These are phyloP conservation scores for Macrotus californicus DNA, from an alignment of 2,113 vertebrate species.

Conservation along the genomic window DNA sequence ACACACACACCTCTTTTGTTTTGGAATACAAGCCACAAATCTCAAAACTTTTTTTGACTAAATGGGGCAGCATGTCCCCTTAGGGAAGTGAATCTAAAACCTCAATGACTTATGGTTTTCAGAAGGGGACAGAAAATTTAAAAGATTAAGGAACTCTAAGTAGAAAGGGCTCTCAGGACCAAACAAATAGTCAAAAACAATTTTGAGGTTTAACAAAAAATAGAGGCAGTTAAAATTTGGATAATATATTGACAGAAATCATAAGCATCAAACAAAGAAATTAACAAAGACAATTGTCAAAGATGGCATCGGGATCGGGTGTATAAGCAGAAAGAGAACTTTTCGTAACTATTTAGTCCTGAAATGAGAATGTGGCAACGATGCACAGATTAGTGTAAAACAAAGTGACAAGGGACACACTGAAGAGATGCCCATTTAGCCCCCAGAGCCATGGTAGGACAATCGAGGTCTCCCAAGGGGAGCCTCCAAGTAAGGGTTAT, in stretches of 20 bases:
- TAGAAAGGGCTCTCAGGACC: not conserved
- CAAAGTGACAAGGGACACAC: not conserved
- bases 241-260: not conserved
- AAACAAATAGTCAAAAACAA: not conserved
- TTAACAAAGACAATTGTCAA: not conserved
- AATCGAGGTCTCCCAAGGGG: not conserved
- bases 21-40: not conserved
- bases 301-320: not conserved
- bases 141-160: not conserved
- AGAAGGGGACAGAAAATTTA: not conserved
- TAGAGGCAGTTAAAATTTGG: not conserved
- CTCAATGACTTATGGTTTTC: not conserved
- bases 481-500: not conserved
- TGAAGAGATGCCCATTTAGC: not conserved
- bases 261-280: not conserved
- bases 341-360: not conserved
- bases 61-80: not conserved
- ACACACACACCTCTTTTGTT: not conserved
- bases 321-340: not conserved
- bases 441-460: not conserved
- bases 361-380: not conserved
- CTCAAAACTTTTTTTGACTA: not conserved
- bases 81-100: not conserved
- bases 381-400: not conserved
- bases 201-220: not conserved